These are phyloP conservation scores for Eupleurogrammus muticus DNA, from an alignment of 2,797 vertebrate species.

Conservation along the genomic window DNA sequence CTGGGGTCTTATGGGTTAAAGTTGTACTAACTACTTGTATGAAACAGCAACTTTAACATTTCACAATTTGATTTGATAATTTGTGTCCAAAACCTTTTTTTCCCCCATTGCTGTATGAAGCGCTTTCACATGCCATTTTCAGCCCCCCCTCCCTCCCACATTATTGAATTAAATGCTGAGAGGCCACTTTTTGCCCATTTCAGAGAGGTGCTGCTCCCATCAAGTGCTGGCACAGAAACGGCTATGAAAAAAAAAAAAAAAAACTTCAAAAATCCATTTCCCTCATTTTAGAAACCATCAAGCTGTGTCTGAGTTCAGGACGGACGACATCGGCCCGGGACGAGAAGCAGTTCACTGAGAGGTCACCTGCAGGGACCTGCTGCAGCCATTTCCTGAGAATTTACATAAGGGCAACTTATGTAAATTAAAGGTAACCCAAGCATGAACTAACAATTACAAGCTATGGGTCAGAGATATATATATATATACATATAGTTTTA, in stretches of 20 bases:
- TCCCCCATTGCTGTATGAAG: constrained; percentile 7
- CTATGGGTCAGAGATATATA: constrained; percentile 30
- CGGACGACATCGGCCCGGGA: constrained; percentile 16
- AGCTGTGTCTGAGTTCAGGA: constrained; percentile 21
- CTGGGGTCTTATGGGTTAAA: no score
- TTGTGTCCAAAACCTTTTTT: constrained; percentile 17
- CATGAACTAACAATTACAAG: constrained; percentile 44
- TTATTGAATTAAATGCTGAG: constrained; percentile 50
- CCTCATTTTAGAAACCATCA: constrained; percentile 12
- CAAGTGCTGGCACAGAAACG: constrained; percentile 20
- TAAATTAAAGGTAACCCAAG: constrained; percentile 53
- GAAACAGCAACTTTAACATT: background rate
- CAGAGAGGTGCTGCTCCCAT: constrained; percentile 40
- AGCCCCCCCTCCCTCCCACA: background rate
- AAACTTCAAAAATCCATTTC: constrained; percentile 41
- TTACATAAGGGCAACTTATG: constrained; percentile 41
- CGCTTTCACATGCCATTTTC: constrained; percentile 30
- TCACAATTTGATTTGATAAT: background rate
- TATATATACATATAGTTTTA: no score
- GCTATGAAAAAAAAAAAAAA: constrained; percentile 36
- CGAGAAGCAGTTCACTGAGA: constrained; percentile 27
- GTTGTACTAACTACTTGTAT: background rate
- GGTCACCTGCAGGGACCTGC: constrained; percentile 44
- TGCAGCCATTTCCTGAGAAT: constrained; percentile 56
- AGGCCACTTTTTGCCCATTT: constrained; percentile 44